Conservation (phyloP, 2,797 vertebrate genomes). For the Taeniopygia guttata region DNA sequence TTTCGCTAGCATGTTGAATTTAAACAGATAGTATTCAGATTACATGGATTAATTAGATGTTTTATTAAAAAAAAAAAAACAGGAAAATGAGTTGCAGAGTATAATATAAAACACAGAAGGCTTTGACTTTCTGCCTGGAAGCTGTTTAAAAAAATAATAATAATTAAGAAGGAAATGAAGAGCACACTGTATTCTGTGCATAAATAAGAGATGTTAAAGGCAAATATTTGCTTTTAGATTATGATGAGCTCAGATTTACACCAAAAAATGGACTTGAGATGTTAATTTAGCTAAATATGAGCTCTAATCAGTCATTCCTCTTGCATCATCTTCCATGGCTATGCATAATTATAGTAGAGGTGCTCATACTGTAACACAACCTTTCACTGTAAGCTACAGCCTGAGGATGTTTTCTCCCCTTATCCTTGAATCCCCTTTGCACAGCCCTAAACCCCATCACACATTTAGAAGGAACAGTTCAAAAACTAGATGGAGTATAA, state of each 20-base stretch:
- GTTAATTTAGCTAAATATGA: slow-evolving; percentile 73
- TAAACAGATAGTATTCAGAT: slow-evolving; percentile 68
- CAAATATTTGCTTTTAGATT: slow-evolving; percentile 76
- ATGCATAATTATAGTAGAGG: slow-evolving; percentile 53
- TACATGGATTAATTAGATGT: slow-evolving; percentile 76
- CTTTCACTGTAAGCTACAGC: slow-evolving; percentile 52
- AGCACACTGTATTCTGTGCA: slow-evolving; percentile 73
- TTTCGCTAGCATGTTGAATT: slow-evolving; percentile 64
- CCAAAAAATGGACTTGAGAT: slow-evolving; percentile 56
- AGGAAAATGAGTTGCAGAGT: slow-evolving; percentile 71
- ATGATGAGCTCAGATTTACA: slow-evolving; percentile 63
- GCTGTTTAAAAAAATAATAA: slow-evolving; percentile 75
- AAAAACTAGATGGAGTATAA: slow-evolving; percentile 60
- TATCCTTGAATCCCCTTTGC: slow-evolving; percentile 68
- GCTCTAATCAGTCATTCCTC: slow-evolving; percentile 59
- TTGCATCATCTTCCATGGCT: slow-evolving; percentile 46
- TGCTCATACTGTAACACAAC: slow-evolving; percentile 49
- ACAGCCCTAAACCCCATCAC: slow-evolving; percentile 33
- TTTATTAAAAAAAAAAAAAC: slow-evolving; percentile 64
- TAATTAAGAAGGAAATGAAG: slow-evolving; percentile 75
- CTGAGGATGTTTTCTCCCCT: slow-evolving; percentile 58
- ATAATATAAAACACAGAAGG: slow-evolving; percentile 77
- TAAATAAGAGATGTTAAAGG: slow-evolving; percentile 73
- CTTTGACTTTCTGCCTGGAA: slow-evolving; percentile 77
- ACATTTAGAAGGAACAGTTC: slow-evolving; percentile 49